phyloP scores from a whole-genome alignment of 1,140 invertebrate genomes.

The Musca domestica region DNA sequence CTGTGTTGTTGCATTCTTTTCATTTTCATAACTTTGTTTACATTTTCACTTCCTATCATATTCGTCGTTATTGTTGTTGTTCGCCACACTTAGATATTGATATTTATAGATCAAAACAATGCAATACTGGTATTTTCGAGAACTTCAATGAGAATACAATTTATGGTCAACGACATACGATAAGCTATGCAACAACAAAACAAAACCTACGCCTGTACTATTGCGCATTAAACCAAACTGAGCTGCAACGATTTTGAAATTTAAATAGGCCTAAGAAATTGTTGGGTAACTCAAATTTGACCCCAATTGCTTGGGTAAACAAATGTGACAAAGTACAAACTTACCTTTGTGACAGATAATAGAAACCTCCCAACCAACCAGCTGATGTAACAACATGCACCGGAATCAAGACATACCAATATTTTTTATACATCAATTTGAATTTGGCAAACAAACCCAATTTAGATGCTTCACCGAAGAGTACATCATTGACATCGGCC shows the following conservation, averaged over 20 bases:
- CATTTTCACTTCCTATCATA: no score
- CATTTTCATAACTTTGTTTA: no score
- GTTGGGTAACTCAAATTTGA: not conserved
- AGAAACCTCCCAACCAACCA: conserved; percentile 83
- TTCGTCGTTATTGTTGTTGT: no score
- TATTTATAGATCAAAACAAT: no score
- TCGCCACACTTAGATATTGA: no score
- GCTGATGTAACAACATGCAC: conserved; percentile 84
- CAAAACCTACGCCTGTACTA: no score
- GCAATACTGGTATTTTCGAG: no score
- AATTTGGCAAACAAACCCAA: conserved; percentile 73
- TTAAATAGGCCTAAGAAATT: not conserved
- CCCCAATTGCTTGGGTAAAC: not conserved
- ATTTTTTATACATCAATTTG: conserved; percentile 88
- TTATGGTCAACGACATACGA: no score
- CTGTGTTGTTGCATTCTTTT: no score
- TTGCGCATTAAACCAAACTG: no score
- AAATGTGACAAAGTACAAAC: conserved; percentile 10
- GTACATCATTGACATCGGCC: conserved; percentile 25
- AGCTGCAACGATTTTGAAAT: not conserved
- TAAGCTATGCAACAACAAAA: no score
- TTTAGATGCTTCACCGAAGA: conserved; percentile 47
- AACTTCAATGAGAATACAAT: no score
- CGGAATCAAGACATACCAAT: conserved; percentile 90
- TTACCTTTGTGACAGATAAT: conserved; percentile 83